phyloP scores from a whole-genome alignment of 37 sponge, comb jelly and placozoan species.

The Corticium candelabrum region DNA sequence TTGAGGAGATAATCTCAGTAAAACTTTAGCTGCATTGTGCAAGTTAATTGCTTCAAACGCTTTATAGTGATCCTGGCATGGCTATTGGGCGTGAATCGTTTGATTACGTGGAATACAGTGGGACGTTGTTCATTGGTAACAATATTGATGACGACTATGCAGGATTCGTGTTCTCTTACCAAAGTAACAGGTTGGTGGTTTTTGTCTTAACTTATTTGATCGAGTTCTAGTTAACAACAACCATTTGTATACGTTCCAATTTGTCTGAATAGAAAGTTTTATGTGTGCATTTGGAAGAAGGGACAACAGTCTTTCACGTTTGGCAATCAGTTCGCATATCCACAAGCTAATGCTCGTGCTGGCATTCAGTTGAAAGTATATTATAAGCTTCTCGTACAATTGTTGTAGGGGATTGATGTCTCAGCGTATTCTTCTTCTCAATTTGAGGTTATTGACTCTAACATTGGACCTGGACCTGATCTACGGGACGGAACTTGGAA shows the following conservation, averaged over 20 bases:
- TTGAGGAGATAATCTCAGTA: background rate
- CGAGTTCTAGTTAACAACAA: no score
- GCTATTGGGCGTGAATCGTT: background rate
- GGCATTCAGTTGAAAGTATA: background rate
- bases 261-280: background rate
- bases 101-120: background rate
- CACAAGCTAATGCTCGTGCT: background rate
- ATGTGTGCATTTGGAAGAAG: conserved; percentile 2
- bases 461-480: background rate
- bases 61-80: conserved; percentile 8
- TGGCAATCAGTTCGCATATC: background rate
- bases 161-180: conserved; percentile 3
- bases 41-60: background rate
- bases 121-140: conserved; percentile 3
- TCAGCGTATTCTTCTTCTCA: background rate
- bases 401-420: background rate
- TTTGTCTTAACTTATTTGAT: no score
- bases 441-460: background rate
- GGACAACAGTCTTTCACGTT: background rate
- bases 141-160: conserved; percentile 5
- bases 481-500: background rate
- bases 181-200: background rate
- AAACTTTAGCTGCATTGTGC: background rate
- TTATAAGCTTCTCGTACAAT: background rate
- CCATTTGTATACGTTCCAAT: background rate